phyloP scores from a whole-genome alignment of 1,140 invertebrate species.

The Philotrypesis tridentata region DNA sequence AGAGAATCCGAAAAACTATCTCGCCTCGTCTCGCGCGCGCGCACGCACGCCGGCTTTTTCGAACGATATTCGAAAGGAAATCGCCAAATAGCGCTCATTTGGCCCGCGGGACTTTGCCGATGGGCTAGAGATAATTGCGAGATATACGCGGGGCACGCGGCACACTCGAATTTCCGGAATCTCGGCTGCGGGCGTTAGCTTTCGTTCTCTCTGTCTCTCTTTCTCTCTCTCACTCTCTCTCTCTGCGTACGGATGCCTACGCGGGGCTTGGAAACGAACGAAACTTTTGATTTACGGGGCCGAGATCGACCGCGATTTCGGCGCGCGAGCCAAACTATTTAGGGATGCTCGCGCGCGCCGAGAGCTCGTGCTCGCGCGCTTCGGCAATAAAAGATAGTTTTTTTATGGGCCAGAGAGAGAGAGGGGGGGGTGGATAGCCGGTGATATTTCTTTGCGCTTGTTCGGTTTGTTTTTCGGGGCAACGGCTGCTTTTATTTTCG shows the following conservation, averaged over 20 bases:
- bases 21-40: too few species aligned
- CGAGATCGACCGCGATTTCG: constrained; percentile 34
- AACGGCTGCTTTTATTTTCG: not conserved
- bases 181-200: not conserved
- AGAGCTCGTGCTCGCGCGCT: not conserved
- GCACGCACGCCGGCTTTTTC: too few species aligned
- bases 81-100: not conserved
- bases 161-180: constrained; percentile 29
- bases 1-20: too few species aligned
- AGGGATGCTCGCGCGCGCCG: not conserved
- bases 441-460: not conserved
- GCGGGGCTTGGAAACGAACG: constrained; percentile 12
- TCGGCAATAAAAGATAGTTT: constrained; percentile 29
- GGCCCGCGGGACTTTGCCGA: not conserved
- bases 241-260: constrained; percentile 23
- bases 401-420: not conserved
- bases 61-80: not conserved
- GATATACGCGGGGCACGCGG: not conserved
- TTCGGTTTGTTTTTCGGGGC: not conserved
- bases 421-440: not conserved
- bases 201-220: too few species aligned
- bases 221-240: too few species aligned
- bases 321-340: constrained; percentile 32
- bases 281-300: constrained; percentile 44
- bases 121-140: not conserved